phyloP scores from a whole-genome alignment of 2,888 invertebrate species.

The Bursaphelenchus okinawaensis region DNA sequence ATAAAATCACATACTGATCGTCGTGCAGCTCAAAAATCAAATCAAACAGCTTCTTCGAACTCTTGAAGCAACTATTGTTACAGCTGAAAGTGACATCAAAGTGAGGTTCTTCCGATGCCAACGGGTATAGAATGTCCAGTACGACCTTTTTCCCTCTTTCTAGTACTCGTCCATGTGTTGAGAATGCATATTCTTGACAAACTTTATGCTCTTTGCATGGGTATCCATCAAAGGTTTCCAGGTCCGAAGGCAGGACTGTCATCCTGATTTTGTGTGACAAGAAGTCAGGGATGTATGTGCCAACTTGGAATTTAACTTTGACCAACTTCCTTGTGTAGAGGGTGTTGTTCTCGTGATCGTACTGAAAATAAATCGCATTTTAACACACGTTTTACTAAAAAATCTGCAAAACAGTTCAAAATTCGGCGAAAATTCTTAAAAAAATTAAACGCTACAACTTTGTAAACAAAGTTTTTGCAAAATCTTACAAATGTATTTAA shows the following conservation, averaged over 20 bases:
- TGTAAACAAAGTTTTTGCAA: not conserved
- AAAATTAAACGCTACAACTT: no score
- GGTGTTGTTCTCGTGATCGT: not conserved
- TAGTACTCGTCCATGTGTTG: not conserved
- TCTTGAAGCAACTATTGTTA: not conserved
- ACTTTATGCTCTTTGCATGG: not conserved
- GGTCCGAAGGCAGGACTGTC: not conserved
- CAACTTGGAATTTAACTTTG: not conserved
- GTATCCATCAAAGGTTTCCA: not conserved
- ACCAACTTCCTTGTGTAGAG: not conserved
- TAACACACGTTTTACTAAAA: not conserved
- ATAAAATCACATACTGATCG: no score
- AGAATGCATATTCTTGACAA: not conserved
- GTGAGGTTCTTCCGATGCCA: not conserved
- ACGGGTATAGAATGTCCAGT: not conserved
- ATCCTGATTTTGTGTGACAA: not conserved
- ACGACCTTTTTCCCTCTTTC: not conserved
- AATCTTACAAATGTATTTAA: not conserved
- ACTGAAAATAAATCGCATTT: not conserved
- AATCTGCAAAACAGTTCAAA: not conserved
- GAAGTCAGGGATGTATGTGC: not conserved
- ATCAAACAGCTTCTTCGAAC: not conserved
- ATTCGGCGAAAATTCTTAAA: not conserved
- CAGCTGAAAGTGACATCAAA: not conserved
- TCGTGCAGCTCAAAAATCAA: not conserved